Evolutionary conservation across 2,888 invertebrate genomes (phyloP).

Genomic region (Diplazon laetatorius): DNA sequence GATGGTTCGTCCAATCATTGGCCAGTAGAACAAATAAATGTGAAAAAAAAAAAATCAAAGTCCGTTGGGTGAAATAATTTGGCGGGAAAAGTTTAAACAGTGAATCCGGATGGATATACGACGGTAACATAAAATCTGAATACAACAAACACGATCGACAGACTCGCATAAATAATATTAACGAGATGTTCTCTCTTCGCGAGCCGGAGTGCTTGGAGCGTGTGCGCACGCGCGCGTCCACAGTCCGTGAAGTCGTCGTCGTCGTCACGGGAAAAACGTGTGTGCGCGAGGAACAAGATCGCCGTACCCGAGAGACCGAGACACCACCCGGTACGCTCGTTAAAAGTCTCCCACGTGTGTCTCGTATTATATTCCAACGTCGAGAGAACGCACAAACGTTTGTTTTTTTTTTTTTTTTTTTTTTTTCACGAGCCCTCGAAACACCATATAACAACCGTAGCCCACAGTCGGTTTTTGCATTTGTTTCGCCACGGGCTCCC

Average conservation of each 20-base stretch:
- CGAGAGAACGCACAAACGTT: constrained; percentile 50
- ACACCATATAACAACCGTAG: constrained; percentile 22
- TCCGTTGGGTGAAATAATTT: background rate
- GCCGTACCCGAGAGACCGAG: background rate
- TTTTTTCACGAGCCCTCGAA: constrained; percentile 14
- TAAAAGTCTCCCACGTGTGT: constrained; percentile 60
- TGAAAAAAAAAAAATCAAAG: background rate
- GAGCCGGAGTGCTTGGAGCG: background rate
- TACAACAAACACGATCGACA: constrained; percentile 53
- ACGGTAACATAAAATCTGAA: constrained; percentile 38
- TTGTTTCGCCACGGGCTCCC: constrained; percentile 30
- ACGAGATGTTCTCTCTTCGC: constrained; percentile 55
- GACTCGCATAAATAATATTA: constrained; percentile 62
- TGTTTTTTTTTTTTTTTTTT: too few relatives aligned
- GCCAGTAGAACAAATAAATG: background rate
- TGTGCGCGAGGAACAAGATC: constrained; percentile 2
- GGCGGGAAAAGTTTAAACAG: background rate
- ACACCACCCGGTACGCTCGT: constrained; percentile 53
- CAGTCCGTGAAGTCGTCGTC: constrained; percentile 3
- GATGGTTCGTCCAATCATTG: too few relatives aligned
- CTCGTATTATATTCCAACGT: constrained; percentile 45
- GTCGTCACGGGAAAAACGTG: constrained; percentile 50
- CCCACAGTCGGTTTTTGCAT: constrained; percentile 32
- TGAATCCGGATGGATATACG: background rate
- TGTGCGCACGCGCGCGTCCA: background rate